Base-by-base conservation (phyloP, 2,888 invertebrate species). In the Epicampocera succincta region DNA sequence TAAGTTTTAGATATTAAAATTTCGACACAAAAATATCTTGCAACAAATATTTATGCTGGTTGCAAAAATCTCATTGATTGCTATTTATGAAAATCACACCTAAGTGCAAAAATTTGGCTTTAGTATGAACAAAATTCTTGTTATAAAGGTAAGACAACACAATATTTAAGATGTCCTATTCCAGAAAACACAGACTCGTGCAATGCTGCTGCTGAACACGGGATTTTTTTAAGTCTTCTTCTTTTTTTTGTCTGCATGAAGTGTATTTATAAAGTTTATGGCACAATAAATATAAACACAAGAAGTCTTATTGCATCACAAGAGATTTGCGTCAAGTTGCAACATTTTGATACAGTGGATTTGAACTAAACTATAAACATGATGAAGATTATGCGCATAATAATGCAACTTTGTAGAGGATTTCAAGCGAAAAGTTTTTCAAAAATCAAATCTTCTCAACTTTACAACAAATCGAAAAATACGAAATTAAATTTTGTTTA, bases 311-410 rank as follows among this genome's bases (percentile, higher is more conserved):
- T 25, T 17, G 44, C 19, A 66, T 79, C 74, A 82, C 74, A 75
- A 54, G 78, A 78, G 82, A 74, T 78, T 75, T 82, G 19, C 46
- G 82, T 82, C 78, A 82, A 75, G 74, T 71, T 75, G 48, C 60
- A 65, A 42, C 25, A 76, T 61, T 69, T 63, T 69, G 46, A 61
- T 38, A 25, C 52, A 60, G 44, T 54, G 38, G 21, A 68, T 54
- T 69, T 46, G 11, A 29, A 33, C 56, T 11, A 12, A 42, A 40
- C 56, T n/a, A 21, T 44, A 54, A 15, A 46, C 56, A 48, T 58
- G 48, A 65, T 29, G n/a, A 8, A 48, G 21, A 65, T 65, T 19
- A 65, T 48, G 15, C 17, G 19, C 65, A 44, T 65, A 74, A 48
- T 78, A 82, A 61, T 78, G 58, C 66, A 75, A 21, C 71, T 78